Evolutionary conservation across 2,888 invertebrate genomes (phyloP).

Genomic region (Drosophila vallismaia): DNA sequence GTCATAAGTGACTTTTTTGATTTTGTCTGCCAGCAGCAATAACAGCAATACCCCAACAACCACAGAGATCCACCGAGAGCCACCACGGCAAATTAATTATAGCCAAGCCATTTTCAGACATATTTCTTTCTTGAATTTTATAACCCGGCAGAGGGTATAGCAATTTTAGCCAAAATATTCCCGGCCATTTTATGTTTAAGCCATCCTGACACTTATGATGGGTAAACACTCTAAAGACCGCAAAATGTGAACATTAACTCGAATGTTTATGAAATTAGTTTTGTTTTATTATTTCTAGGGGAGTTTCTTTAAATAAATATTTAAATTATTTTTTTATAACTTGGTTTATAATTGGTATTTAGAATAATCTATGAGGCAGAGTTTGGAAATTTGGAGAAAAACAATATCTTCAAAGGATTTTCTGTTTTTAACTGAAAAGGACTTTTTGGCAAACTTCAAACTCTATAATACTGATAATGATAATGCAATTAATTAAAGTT

Average conservation of each 20-base stretch:
- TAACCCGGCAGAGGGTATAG: constrained; percentile 14
- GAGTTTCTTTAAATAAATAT: neutral
- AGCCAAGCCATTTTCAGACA: constrained; percentile 68
- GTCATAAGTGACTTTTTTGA: constrained; percentile 78
- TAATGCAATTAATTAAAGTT: neutral
- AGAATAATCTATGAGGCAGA: neutral
- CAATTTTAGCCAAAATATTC: neutral
- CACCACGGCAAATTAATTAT: constrained; percentile 72
- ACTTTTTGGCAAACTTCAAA: no score
- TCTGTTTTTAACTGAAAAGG: no score
- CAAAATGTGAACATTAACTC: neutral
- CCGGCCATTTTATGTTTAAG: neutral
- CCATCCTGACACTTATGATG: no score
- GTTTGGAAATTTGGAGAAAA: no score
- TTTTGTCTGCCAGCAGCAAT: constrained; percentile 69
- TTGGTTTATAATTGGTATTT: neutral
- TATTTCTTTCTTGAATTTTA: constrained; percentile 48
- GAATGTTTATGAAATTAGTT: neutral
- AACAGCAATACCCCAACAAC: constrained; percentile 34
- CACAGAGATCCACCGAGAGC: constrained; percentile 34
- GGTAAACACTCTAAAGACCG: neutral
- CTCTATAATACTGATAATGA: no score
- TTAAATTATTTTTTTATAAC: neutral
- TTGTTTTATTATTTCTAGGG: neutral
- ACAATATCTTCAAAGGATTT: no score